These are phyloP conservation scores for Heliconius himera DNA, from an alignment of 1,140 invertebrate genomes.

Conservation along the genomic window DNA sequence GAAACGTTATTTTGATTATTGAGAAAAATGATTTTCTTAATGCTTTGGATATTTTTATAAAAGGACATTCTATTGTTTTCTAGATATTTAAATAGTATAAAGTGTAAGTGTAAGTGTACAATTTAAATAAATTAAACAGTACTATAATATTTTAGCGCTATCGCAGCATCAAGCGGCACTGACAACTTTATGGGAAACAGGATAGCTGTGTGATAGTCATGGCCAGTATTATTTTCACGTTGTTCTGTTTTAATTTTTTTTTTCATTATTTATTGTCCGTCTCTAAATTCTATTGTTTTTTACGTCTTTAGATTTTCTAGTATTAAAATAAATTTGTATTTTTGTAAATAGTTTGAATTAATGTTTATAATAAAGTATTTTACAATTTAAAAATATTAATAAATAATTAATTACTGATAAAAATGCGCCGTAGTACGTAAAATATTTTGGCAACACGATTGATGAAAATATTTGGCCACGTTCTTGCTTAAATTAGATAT, in stretches of 20 bases:
- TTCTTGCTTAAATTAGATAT: no score
- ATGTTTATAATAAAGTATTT: no score
- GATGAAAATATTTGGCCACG: no score
- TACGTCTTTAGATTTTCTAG: background rate
- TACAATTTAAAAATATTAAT: no score
- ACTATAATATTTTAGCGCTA: conserved; percentile 30
- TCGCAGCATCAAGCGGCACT: conserved; percentile 29
- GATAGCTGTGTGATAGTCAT: conserved; percentile 27
- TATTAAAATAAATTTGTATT: background rate
- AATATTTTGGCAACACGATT: no score
- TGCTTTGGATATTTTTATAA: background rate
- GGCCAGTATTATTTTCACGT: conserved; percentile 24
- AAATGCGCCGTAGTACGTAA: no score
- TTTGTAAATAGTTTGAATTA: background rate
- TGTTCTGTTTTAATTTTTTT: conserved; percentile 15
- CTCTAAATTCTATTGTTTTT: background rate
- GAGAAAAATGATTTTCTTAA: background rate
- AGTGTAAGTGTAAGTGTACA: conserved; percentile 10
- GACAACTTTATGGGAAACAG: conserved; percentile 34
- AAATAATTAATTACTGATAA: no score
- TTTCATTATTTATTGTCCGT: background rate
- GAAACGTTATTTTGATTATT: background rate
- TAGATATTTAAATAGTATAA: background rate
- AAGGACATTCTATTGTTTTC: background rate
- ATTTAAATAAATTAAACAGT: conserved; percentile 32